These are phyloP conservation scores for Trichomalopsis sarcophagae DNA, from an alignment of 1,140 invertebrate species.

Conservation along the genomic window DNA sequence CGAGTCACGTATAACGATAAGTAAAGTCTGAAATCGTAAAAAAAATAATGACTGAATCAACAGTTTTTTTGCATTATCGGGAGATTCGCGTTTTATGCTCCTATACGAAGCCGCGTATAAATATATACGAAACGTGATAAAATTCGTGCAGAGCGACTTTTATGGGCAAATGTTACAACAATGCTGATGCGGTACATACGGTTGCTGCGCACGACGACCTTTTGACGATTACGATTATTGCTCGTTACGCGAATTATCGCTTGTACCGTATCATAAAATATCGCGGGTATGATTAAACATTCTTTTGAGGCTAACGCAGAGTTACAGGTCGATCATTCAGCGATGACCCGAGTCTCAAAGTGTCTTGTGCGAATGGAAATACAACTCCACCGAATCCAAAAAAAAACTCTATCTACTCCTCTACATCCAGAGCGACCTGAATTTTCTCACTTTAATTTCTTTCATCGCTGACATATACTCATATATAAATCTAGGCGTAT, in stretches of 20 bases:
- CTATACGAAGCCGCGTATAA: too few relatives aligned
- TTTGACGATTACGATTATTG: slow-evolving; percentile 12
- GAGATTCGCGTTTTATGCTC: not conserved
- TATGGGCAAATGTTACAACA: not conserved
- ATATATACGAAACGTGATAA: not conserved
- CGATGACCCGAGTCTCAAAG: slow-evolving; percentile 9
- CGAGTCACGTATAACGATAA: too few relatives aligned
- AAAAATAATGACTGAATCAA: too few relatives aligned
- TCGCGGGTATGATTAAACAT: too few relatives aligned
- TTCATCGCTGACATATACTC: slow-evolving; percentile 34
- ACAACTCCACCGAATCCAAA: slow-evolving; percentile 20
- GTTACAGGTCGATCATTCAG: not conserved
- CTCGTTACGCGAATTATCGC: not conserved
- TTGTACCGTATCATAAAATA: too few relatives aligned
- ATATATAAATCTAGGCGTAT: not conserved
- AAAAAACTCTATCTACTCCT: not conserved
- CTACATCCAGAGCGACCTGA: not conserved
- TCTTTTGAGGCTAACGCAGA: not conserved
- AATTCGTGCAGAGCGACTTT: not conserved
- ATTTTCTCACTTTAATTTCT: slow-evolving; percentile 37
- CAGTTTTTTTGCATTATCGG: not conserved
- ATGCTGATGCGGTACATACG: not conserved
- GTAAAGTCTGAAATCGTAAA: too few relatives aligned
- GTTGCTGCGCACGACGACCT: not conserved
- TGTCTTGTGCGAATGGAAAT: slow-evolving; percentile 33